Percentiles rank a stretch among this genome's conserved stretches.
Evolutionary conservation across 2,797 vertebrate genomes (phyloP).

Genomic region (Uromys caudimaculatus): DNA sequence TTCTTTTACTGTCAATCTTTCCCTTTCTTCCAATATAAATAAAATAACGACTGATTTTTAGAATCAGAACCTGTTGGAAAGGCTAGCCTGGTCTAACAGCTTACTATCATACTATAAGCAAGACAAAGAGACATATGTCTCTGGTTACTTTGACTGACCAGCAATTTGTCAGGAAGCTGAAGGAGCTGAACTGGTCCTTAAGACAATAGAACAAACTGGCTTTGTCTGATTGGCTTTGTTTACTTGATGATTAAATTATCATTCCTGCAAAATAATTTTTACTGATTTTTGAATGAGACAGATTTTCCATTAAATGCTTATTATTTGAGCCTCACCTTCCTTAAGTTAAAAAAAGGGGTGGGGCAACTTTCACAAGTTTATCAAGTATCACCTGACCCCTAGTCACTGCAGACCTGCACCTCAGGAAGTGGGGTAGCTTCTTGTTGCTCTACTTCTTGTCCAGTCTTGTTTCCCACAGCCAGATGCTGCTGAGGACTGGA

Average conservation of each 20-base stretch:
- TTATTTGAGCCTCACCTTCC: constrained; percentile 10
- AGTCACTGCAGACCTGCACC: not conserved
- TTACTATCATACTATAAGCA: constrained; percentile 40
- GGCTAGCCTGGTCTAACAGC: not conserved
- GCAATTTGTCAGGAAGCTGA: constrained; percentile 61
- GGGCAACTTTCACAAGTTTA: not conserved
- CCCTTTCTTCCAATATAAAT: constrained; percentile 37
- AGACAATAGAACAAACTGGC: constrained; percentile 57
- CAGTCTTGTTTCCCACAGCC: not conserved
- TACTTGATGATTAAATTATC: constrained; percentile 43
- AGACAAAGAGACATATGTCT: constrained; percentile 35
- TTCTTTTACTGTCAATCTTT: not conserved
- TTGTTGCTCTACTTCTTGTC: not conserved
- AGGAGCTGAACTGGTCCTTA: constrained; percentile 33
- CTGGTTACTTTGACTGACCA: constrained; percentile 46
- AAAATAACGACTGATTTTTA: constrained; percentile 11
- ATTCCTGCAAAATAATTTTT: constrained; percentile 10
- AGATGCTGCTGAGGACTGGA: not conserved
- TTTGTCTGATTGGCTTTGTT: constrained; percentile 57
- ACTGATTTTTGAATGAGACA: constrained; percentile 56
- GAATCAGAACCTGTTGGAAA: constrained; percentile 17
- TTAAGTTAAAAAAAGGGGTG: not conserved
- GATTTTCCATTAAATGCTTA: not conserved
- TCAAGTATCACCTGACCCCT: not conserved
- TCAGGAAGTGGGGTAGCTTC: not conserved